A percentile compares a stretch with the other conserved stretches of the same genome.
Conservation (phyloP, 2,888 invertebrate genomes). For the Lissocephala sabroskyi region DNA sequence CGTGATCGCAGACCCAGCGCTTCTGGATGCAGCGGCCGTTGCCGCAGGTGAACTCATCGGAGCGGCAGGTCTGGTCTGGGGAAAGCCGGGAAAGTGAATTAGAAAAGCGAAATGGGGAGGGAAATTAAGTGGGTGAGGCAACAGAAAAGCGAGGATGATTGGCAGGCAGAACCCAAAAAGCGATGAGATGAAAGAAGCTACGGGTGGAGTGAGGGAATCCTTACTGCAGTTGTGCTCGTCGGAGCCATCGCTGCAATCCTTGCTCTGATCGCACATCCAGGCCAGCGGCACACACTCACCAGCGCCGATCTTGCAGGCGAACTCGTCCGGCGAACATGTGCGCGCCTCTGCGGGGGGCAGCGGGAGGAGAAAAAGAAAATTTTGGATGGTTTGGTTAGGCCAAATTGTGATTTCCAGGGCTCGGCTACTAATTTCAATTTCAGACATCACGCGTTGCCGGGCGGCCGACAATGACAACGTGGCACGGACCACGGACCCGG, state of each 20-base stretch:
- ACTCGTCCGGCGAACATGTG: constrained; percentile 89
- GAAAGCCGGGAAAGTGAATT: no score
- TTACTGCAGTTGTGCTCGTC: constrained; percentile 96
- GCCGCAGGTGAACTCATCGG: constrained; percentile 93
- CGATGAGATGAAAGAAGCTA: no score
- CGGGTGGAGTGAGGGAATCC: constrained; percentile 65
- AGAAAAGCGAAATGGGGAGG: no score
- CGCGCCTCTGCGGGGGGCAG: constrained; percentile 79
- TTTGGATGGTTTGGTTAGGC: not conserved
- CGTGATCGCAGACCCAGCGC: constrained; percentile 89
- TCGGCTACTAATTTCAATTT: constrained; percentile 7
- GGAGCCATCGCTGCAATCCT: constrained; percentile 90
- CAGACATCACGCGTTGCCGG: constrained; percentile 17
- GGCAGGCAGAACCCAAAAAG: no score
- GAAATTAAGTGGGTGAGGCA: no score
- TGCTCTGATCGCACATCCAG: constrained; percentile 94
- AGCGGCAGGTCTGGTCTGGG: constrained; percentile 95
- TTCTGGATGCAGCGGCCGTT: constrained; percentile 92
- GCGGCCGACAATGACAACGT: not conserved
- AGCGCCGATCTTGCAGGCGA: constrained; percentile 86
- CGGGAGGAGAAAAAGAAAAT: not conserved
- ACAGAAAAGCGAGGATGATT: no score
- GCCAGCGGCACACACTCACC: constrained; percentile 92
- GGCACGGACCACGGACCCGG: not conserved
- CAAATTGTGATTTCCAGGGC: not conserved